These are phyloP conservation scores for Ametastegia equiseti DNA, from an alignment of 2,888 invertebrate species.

Conservation along the genomic window DNA sequence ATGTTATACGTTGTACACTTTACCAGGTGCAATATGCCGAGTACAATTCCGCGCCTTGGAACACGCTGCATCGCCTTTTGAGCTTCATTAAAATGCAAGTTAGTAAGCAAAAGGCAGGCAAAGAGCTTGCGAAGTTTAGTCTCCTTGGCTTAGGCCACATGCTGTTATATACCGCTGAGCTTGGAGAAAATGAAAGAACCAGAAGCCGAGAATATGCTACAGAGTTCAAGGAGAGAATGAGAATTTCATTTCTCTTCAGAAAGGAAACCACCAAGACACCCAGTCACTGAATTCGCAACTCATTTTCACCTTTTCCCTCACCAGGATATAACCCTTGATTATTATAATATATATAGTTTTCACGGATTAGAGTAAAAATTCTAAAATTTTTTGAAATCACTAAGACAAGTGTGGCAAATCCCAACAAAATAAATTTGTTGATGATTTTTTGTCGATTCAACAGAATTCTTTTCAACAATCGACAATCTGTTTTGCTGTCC, in stretches of 20 bases:
- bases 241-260: background rate
- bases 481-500: too few relatives aligned
- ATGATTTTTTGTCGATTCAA: too few relatives aligned
- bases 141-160: background rate
- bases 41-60: background rate
- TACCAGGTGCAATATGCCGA: background rate
- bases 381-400: too few relatives aligned
- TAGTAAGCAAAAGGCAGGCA: background rate
- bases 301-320: background rate
- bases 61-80: background rate
- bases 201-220: too few relatives aligned
- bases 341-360: background rate
- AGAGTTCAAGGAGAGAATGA: background rate
- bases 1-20: too few relatives aligned
- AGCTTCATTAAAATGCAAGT: conserved; percentile 28
- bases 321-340: background rate
- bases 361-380: background rate
- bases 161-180: background rate
- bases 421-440: too few relatives aligned
- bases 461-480: too few relatives aligned
- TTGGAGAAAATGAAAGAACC: background rate
- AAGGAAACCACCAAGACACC: conserved; percentile 2
- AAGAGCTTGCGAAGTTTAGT: background rate
- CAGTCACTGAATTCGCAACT: background rate
- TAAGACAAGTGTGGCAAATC: too few relatives aligned